Evolutionary conservation across 2,888 invertebrate species (phyloP).

Genomic region (Cistogaster globosa): DNA sequence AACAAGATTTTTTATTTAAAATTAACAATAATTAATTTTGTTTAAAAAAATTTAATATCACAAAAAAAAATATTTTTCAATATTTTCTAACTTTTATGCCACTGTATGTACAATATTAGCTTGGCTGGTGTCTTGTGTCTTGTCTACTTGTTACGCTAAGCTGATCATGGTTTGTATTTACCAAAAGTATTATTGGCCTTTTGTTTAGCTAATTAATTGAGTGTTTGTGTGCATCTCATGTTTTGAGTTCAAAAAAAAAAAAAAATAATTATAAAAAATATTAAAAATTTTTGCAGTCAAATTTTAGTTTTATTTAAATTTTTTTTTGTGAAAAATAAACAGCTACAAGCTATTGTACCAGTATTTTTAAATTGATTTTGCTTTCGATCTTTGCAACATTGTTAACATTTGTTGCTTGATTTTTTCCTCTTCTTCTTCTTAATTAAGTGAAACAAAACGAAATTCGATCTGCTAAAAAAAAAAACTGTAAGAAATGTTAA

Average conservation of each 20-base stretch:
- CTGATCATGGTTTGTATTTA: conserved; percentile 43
- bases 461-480: neutral
- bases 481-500: conserved; percentile 1
- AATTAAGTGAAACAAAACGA: conserved; percentile 38
- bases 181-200: conserved; percentile 27
- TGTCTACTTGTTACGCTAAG: conserved; percentile 67
- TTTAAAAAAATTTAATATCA: too few relatives aligned
- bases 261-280: neutral
- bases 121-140: conserved; percentile 21
- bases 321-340: conserved; percentile 12
- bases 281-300: conserved; percentile 36
- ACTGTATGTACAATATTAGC: conserved; percentile 53
- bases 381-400: conserved; percentile 40
- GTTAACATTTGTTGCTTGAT: conserved; percentile 37
- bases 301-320: conserved; percentile 32
- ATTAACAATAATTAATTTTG: too few relatives aligned
- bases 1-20: too few relatives aligned
- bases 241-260: conserved; percentile 6
- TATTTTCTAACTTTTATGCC: neutral
- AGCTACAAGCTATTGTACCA: conserved; percentile 16
- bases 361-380: conserved; percentile 46
- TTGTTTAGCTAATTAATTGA: conserved; percentile 4
- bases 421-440: neutral
- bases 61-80: neutral
- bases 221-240: conserved; percentile 49